A percentile compares a stretch with the other conserved stretches of the same genome.
phyloP scores from a whole-genome alignment of 2,797 vertebrate species.

The Glossophaga mutica region DNA sequence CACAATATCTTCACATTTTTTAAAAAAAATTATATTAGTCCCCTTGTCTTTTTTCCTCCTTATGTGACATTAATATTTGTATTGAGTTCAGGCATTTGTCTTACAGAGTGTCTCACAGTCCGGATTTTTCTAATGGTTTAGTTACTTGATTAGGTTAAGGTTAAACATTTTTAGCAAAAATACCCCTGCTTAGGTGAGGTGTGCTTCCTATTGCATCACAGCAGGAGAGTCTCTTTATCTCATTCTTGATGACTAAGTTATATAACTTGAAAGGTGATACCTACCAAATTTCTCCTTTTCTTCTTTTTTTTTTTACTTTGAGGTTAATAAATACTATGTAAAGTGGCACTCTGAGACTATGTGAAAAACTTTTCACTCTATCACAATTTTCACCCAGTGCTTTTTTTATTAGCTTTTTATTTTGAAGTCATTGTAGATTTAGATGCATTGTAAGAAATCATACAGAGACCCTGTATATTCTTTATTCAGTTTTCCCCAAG shows the following conservation, averaged over 20 bases:
- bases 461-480: neutral
- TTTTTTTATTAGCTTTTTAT: neutral
- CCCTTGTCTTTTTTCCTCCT: neutral
- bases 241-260: neutral
- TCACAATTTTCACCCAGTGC: neutral
- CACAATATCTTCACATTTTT: neutral
- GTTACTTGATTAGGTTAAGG: neutral
- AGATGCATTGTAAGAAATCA: neutral
- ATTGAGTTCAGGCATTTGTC: neutral
- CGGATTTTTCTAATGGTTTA: neutral
- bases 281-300: neutral
- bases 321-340: neutral
- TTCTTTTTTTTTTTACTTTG: neutral
- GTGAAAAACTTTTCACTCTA: neutral
- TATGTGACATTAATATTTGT: neutral
- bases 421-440: neutral
- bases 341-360: neutral
- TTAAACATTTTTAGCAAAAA: neutral
- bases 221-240: neutral
- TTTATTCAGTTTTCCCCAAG: neutral
- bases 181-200: neutral
- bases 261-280: neutral
- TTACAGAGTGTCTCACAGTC: neutral
- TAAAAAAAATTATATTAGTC: neutral
- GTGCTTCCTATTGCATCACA: neutral